Evolutionary conservation across 2,113 vertebrate species (phyloP).

Genomic region (Calidris pugnax): DNA sequence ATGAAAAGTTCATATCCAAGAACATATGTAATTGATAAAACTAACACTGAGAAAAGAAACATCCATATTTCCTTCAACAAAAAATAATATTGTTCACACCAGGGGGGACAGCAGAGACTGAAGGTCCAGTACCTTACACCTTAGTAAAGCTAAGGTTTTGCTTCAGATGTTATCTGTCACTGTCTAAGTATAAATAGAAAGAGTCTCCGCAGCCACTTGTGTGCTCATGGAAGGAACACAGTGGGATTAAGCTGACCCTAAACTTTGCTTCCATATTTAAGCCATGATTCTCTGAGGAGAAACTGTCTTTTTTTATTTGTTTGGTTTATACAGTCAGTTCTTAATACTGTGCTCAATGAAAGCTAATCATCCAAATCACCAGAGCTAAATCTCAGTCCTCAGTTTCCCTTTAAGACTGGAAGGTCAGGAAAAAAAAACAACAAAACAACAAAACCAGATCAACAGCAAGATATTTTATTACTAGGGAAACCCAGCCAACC

Average conservation of each 20-base stretch:
- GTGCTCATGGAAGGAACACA: neutral
- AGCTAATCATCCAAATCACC: neutral
- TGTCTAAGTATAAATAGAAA: neutral
- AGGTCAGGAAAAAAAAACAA: neutral
- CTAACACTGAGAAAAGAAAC: constrained; percentile 2
- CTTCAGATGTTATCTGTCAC: neutral
- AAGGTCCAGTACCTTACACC: neutral
- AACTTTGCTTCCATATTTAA: neutral
- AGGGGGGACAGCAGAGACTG: neutral
- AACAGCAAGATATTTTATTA: neutral
- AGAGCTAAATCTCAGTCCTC: neutral
- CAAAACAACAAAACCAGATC: neutral
- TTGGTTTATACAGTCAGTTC: neutral
- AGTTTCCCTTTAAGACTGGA: neutral
- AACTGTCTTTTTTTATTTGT: neutral
- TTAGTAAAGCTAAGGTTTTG: neutral
- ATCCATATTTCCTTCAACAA: constrained; percentile 26
- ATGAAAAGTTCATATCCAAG: constrained; percentile 35
- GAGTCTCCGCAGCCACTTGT: neutral
- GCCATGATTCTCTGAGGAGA: neutral
- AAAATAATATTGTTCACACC: neutral
- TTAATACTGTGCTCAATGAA: neutral
- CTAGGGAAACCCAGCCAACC: neutral
- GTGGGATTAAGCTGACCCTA: neutral
- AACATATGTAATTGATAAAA: constrained; percentile 33